Evolutionary conservation across 2,888 invertebrate species (phyloP), one percentile per base, ranked within the genome.

Genomic region (Cryptus armator): DNA sequence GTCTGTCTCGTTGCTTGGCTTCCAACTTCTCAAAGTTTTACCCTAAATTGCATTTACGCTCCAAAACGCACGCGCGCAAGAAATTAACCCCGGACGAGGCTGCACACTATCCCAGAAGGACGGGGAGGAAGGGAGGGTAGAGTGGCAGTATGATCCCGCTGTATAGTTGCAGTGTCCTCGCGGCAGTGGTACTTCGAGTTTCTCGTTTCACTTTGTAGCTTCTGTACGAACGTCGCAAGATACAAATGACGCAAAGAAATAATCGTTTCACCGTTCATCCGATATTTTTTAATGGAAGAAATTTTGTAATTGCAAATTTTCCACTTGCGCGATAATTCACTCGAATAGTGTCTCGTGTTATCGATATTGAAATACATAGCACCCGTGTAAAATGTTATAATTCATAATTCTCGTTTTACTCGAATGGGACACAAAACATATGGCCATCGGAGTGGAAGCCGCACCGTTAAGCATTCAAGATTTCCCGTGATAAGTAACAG

Each of bases 41-140:
- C 78, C 66, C 74, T 70, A 62, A 85, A 82, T 85, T 85, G 74
- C 67, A 66, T 72, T 81, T 75, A 77, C 82, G 81, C 79, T 81
- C 59, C 56, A 70, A 79, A 79, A 79, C 82, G 66, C 77, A 53
- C 71, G 77, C 59, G 14, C 56, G 29, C 56, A 66, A 71, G 67
- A 19, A 80, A 84, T 67, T 67, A 53, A 67, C 66, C 75, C 59
- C 16, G 46, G 56, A 51, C 74, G 64, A 53, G 48, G n/a, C 56
- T 71, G 29, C 56, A 44, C 72, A 43, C 71, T 62, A 51, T 62
- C 48, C 44, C 7, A 37, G 37, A 7, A 37, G 37, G 37, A 37
- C 6, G 37, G 37, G 37, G 37, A 37, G 0, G 7, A 24, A 7
- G 37, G 9, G 37, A 7, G 37, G 37, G 9, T 7, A 5, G 59